These are phyloP conservation scores for Anastatus disparis DNA, from an alignment of 1,140 invertebrate species.

Conservation along the genomic window DNA sequence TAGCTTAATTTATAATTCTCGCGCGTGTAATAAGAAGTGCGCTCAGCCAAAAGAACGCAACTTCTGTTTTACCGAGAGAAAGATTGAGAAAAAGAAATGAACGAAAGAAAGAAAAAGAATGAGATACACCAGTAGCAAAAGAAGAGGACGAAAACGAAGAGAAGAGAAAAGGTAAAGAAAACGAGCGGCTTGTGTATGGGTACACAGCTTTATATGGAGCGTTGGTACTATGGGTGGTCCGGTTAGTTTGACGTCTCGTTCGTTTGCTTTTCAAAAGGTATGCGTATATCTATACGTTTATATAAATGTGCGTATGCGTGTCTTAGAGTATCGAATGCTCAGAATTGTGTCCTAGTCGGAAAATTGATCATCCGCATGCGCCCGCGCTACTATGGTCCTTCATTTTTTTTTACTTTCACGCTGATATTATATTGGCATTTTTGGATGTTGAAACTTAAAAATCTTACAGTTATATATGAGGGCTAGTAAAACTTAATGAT, in stretches of 20 bases:
- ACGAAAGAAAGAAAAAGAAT: background rate
- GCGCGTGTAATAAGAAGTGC: too few species aligned
- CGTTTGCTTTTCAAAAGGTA: background rate
- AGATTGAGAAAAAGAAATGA: background rate
- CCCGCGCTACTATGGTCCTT: too few species aligned
- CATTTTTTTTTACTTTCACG: too few species aligned
- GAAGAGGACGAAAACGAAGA: conserved; percentile 1
- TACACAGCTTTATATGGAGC: conserved; percentile 63
- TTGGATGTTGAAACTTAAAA: too few species aligned
- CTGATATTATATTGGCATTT: too few species aligned
- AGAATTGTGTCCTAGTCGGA: conserved; percentile 7
- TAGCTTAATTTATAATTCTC: conserved; percentile 64
- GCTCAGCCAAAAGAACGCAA: too few species aligned
- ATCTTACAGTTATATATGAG: too few species aligned
- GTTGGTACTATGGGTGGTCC: conserved; percentile 64
- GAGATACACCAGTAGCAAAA: conserved; percentile 4
- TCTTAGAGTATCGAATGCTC: too few species aligned
- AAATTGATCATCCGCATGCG: conserved; percentile 33
- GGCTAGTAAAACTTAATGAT: too few species aligned
- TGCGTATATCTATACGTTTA: too few species aligned
- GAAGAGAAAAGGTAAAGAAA: conserved; percentile 44
- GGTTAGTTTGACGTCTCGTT: conserved; percentile 24
- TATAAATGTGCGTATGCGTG: too few species aligned
- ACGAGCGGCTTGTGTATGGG: conserved; percentile 40
- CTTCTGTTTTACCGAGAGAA: conserved; percentile 30